These are phyloP conservation scores for Junonia oenone DNA, from an alignment of 2,888 invertebrate genomes.

Conservation along the genomic window DNA sequence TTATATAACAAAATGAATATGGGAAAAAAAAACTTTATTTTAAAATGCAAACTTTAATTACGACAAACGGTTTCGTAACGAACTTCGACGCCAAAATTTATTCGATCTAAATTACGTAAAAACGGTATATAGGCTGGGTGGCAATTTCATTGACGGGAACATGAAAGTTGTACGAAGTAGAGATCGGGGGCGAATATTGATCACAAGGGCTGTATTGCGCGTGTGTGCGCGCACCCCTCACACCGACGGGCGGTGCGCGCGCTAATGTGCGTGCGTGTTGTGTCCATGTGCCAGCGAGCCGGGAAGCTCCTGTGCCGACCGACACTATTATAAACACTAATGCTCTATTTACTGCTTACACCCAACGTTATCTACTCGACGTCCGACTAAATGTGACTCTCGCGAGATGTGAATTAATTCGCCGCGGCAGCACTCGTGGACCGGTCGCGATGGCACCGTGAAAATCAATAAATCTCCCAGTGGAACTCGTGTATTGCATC, in stretches of 20 bases:
- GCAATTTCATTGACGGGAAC: conserved; percentile 47
- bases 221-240: conserved; percentile 47
- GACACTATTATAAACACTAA: conserved; percentile 42
- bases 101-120: conserved; percentile 12
- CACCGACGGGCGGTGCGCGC: conserved; percentile 36
- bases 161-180: conserved; percentile 55
- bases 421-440: conserved; percentile 33
- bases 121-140: conserved; percentile 24
- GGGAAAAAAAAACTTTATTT: neutral
- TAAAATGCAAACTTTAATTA: neutral
- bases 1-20: neutral
- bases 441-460: conserved; percentile 42
- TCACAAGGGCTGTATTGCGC: conserved; percentile 56
- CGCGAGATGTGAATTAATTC: conserved; percentile 38
- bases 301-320: conserved; percentile 40
- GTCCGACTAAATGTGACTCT: conserved; percentile 21
- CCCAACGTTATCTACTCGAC: conserved; percentile 26
- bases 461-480: conserved; percentile 67
- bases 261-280: conserved; percentile 41
- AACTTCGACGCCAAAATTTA: neutral
- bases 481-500: conserved; percentile 51
- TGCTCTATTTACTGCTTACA: conserved; percentile 37
- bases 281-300: conserved; percentile 47
- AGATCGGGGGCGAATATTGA: conserved; percentile 66
- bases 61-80: neutral